Conservation (phyloP, 2,888 invertebrate species). For the Eupithecia subfuscata region DNA sequence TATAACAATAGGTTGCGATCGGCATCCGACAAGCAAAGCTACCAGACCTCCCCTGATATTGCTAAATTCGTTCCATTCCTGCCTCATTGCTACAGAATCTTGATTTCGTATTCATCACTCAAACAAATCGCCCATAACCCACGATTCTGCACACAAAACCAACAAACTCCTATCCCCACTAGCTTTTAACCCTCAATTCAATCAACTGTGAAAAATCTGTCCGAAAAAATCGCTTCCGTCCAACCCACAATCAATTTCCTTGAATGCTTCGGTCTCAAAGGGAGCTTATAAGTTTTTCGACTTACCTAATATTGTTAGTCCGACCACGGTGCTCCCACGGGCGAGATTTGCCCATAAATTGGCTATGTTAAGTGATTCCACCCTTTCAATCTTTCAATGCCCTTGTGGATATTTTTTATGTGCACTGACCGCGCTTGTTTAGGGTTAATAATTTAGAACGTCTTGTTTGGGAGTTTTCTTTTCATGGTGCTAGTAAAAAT, state of each 20-base stretch:
- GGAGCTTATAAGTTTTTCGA: constrained; percentile 73
- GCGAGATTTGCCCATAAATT: constrained; percentile 81
- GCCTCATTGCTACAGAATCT: constrained; percentile 5
- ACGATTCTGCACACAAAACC: neutral
- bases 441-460: constrained; percentile 59
- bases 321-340: constrained; percentile 77
- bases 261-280: constrained; percentile 52
- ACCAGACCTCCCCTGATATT: neutral
- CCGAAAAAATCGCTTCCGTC: constrained; percentile 41
- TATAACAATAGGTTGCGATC: too few relatives aligned
- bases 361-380: constrained; percentile 78
- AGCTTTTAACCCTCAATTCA: constrained; percentile 32
- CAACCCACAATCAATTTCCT: constrained; percentile 51
- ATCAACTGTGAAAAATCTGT: constrained; percentile 43
- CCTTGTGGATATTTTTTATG: constrained; percentile 73
- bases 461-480: constrained; percentile 43
- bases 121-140: constrained; percentile 1
- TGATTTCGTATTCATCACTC: neutral
- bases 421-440: constrained; percentile 50
- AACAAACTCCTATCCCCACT: constrained; percentile 21
- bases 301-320: constrained; percentile 80
- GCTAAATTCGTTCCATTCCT: neutral
- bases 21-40: too few relatives aligned
- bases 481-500: constrained; percentile 29
- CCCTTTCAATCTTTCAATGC: constrained; percentile 83